Evolutionary conservation across 2,113 vertebrate species (phyloP), one percentile per base, ranked within the genome.

Genomic region (Poeciliopsis prolifica): DNA sequence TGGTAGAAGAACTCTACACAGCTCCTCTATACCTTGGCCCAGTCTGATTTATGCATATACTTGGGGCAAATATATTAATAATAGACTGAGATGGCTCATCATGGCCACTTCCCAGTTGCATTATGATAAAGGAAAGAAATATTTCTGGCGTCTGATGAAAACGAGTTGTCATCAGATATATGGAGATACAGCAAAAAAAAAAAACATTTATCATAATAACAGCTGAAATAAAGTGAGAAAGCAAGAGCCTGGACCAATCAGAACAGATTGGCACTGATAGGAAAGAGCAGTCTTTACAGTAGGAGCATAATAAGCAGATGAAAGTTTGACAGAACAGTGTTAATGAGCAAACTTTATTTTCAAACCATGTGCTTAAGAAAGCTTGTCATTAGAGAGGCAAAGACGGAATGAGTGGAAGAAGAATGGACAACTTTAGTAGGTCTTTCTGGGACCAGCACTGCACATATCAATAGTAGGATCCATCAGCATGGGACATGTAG

Each of bases 341-440:
- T 80, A 87, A 79, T 78, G 61, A 54, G 76, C 44, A 85, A 69
- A 66, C 73, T 68, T 70, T 35, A 79, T 85, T 86, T 77, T 72
- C 86, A 54, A 8, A 11, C 8, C 22, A 54, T 54, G 8, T 79
- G 79, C 79, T 88, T 73, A 69, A 42, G 54, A 86, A 80, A 89
- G 82, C 87, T 63, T 11, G 54, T 44, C 42, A 4, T 48, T 48
- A 48, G 44, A 48, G 40, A 42, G 40, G 44, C 22, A 71, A 35
- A 73, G 22, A 28, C 14, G 14, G 40, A 33, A 42, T n/a, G 62
- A 17, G 30, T 11, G 40, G 40, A n/a, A 15, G 19, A 0, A 17
- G 30, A 71, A 62, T 4, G 2, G 35, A 11, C 35, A 11, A 37
- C 35, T 37, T 3, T 37, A 42, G 24, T 44, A 51, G 31, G 64